phyloP scores from a whole-genome alignment of 1,140 invertebrate genomes.

The Trinorchestia longiramus region DNA sequence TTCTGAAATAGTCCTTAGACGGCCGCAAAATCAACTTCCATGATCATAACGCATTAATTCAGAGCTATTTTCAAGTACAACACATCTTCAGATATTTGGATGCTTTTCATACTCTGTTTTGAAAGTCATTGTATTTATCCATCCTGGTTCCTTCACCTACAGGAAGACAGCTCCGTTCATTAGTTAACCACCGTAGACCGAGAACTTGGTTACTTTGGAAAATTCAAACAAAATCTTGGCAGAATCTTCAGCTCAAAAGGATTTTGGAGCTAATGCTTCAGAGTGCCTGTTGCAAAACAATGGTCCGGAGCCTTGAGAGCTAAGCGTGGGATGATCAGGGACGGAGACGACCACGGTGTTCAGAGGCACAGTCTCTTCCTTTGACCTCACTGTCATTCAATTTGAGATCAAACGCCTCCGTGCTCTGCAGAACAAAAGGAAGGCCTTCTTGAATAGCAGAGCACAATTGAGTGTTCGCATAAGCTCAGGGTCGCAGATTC shows the following conservation, averaged over 20 bases:
- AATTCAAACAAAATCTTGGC: no score
- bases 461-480: not conserved
- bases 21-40: not conserved
- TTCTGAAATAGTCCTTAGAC: not conserved
- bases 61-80: not conserved
- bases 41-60: not conserved
- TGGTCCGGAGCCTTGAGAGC: not conserved
- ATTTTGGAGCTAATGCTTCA: not conserved
- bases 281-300: not conserved
- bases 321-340: not conserved
- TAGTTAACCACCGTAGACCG: no score
- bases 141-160: no score
- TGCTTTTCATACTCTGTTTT: not conserved
- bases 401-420: constrained; percentile 10
- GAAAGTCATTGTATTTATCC: not conserved
- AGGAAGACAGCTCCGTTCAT: no score
- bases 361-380: not conserved
- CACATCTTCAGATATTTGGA: not conserved
- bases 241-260: not conserved
- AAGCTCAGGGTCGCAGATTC: not conserved
- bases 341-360: not conserved
- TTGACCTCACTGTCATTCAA: constrained; percentile 8
- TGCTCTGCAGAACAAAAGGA: not conserved
- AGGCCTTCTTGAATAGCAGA: not conserved
- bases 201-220: no score